These are phyloP conservation scores for Hippolais icterina DNA, from an alignment of 2,113 vertebrate species.

Conservation along the genomic window DNA sequence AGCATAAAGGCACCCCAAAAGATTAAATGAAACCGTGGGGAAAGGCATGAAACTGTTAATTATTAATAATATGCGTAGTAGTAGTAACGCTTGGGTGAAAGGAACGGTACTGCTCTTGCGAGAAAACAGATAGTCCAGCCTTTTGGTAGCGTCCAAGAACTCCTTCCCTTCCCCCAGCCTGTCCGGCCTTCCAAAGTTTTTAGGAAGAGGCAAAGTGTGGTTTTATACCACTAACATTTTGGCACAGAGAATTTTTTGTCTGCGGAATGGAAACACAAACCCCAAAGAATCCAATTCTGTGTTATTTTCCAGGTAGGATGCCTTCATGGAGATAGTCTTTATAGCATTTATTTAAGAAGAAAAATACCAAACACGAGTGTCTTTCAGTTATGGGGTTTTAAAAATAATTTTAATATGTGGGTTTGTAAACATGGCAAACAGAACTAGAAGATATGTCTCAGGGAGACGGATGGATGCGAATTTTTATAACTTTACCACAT, in stretches of 20 bases:
- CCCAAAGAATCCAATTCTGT: neutral
- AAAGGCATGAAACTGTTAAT: constrained; percentile 58
- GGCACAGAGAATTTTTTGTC: neutral
- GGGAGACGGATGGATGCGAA: neutral
- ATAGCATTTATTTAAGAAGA: neutral
- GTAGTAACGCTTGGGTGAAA: constrained; percentile 30
- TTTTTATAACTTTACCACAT: constrained; percentile 10
- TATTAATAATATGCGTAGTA: constrained; percentile 52
- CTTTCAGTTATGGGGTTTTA: neutral
- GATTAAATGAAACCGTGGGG: constrained; percentile 12
- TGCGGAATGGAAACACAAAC: constrained; percentile 16
- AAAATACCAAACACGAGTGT: neutral
- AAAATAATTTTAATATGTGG: neutral
- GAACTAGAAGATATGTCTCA: neutral
- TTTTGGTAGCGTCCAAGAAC: constrained; percentile 60
- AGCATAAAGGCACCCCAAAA: neutral
- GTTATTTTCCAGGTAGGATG: constrained; percentile 38
- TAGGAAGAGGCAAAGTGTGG: constrained; percentile 28
- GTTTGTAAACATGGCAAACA: neutral
- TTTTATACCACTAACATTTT: neutral
- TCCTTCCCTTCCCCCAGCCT: constrained; percentile 61
- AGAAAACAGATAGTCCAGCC: constrained; percentile 35
- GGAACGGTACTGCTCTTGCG: neutral
- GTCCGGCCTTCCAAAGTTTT: constrained; percentile 57
- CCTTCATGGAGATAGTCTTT: neutral